Conservation (phyloP, 2,888 invertebrate genomes). For the Galerucella calmariensis region DNA sequence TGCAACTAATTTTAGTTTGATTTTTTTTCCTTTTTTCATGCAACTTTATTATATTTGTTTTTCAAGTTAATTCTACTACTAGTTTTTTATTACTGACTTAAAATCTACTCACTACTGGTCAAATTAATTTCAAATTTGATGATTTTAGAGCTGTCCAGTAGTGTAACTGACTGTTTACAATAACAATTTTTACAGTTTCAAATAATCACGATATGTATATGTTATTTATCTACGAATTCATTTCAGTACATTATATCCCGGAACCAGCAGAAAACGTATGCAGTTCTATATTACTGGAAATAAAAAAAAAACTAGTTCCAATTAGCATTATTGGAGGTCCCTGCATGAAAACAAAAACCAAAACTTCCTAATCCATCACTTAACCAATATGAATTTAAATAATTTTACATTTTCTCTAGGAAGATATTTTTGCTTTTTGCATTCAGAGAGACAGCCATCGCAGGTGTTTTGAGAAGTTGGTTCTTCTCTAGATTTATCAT, state of each 20-base stretch:
- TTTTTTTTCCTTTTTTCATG: slow-evolving; percentile 27
- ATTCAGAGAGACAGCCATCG: too few species aligned
- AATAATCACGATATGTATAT: slow-evolving; percentile 44
- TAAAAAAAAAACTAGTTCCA: neutral
- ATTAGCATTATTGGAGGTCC: neutral
- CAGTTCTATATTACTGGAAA: neutral
- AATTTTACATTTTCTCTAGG: too few species aligned
- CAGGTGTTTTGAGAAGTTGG: too few species aligned
- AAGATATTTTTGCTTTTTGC: too few species aligned
- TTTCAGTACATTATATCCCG: slow-evolving; percentile 2
- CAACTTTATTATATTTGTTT: slow-evolving; percentile 12
- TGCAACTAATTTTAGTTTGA: slow-evolving; percentile 30
- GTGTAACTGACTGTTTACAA: slow-evolving; percentile 65
- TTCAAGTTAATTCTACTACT: slow-evolving; percentile 35
- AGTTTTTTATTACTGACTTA: slow-evolving; percentile 54
- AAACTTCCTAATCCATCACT: too few species aligned
- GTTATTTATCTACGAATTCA: slow-evolving; percentile 18
- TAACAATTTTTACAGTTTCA: slow-evolving; percentile 59
- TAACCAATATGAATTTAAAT: too few species aligned
- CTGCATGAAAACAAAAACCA: too few species aligned
- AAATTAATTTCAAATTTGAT: slow-evolving; percentile 60
- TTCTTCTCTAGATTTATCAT: too few species aligned
- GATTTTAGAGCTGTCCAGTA: slow-evolving; percentile 63
- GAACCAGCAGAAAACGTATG: neutral
- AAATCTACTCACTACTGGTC: slow-evolving; percentile 66